Percentiles rank a stretch among this genome's conserved stretches.
These are phyloP conservation scores for Atherinosoma microstoma DNA, from an alignment of 2,797 vertebrate genomes.

Conservation along the genomic window DNA sequence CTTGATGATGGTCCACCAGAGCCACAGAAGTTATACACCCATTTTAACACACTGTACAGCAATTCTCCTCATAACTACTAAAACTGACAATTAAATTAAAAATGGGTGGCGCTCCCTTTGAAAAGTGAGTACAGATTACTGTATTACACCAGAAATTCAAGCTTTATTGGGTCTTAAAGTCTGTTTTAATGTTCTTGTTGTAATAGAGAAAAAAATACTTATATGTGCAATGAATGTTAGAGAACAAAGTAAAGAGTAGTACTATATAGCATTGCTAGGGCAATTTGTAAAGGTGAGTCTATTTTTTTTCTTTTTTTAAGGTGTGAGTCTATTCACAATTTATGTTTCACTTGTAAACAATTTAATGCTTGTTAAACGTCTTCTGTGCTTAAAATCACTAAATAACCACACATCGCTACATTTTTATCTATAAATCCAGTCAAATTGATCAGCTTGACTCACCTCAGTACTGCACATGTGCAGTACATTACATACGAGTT, in stretches of 20 bases:
- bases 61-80: background rate
- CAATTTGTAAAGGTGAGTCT: no score
- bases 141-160: background rate
- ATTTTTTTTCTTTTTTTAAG: no score
- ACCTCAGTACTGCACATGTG: no score
- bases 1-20: background rate
- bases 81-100: background rate
- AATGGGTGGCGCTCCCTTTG: background rate
- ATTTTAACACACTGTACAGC: background rate
- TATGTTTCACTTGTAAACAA: no score
- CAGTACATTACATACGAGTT: no score
- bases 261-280: no score
- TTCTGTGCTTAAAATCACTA: no score
- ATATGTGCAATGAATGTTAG: background rate
- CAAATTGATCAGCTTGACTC: no score
- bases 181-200: background rate
- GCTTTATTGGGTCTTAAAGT: background rate
- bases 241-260: background rate
- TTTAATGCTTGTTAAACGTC: no score
- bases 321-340: no score
- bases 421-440: no score
- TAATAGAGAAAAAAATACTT: background rate
- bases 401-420: no score
- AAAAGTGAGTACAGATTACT: background rate
- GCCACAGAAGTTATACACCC: background rate